Percentiles rank a stretch among this genome's conserved stretches.
These are phyloP conservation scores for Mus pahari DNA, from an alignment of 2,113 vertebrate species.

Conservation along the genomic window DNA sequence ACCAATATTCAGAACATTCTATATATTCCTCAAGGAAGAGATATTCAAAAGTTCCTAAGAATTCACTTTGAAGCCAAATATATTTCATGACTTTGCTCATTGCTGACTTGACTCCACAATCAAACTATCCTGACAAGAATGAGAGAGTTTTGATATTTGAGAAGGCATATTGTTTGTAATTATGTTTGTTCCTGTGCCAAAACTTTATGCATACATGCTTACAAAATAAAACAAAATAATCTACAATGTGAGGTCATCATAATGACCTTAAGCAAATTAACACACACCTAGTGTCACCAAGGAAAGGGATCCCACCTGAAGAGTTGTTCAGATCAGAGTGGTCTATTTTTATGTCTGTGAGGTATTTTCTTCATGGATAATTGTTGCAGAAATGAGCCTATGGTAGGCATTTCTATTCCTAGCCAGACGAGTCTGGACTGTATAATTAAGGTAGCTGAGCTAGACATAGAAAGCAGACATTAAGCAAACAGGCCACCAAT, in stretches of 20 bases:
- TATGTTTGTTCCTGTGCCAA: not conserved
- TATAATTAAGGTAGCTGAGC: not conserved
- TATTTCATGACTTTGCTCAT: not conserved
- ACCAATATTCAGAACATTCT: not conserved
- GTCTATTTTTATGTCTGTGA: not conserved
- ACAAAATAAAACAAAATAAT: not conserved
- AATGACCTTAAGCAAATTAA: not conserved
- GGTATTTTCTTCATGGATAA: not conserved
- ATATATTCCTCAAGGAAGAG: not conserved
- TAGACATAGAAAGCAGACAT: not conserved
- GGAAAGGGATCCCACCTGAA: not conserved
- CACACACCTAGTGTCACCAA: not conserved
- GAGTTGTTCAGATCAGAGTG: not conserved
- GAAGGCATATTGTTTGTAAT: not conserved
- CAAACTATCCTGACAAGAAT: not conserved
- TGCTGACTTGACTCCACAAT: not conserved
- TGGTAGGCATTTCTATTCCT: not conserved
- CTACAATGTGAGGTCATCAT: not conserved
- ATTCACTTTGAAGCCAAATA: not conserved
- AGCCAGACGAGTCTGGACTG: not conserved
- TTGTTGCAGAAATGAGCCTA: not conserved
- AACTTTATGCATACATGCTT: not conserved
- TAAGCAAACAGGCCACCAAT: not conserved
- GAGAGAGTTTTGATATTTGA: not conserved
- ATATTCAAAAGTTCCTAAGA: not conserved